Conservation (phyloP, 2,888 invertebrate genomes). For the Sisyra nigra region DNA sequence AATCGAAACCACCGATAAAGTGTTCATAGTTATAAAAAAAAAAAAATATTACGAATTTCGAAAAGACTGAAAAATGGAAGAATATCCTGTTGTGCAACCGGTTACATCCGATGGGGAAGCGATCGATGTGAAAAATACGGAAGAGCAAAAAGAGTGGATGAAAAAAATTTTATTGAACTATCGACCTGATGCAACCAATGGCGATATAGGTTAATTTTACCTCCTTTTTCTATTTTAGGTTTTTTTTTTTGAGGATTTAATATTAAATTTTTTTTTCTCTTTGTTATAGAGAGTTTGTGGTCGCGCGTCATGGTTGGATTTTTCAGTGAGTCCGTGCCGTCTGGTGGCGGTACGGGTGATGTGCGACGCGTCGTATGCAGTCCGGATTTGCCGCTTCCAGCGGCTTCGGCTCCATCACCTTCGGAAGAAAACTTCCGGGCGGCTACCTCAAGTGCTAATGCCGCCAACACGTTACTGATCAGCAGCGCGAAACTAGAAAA, state of each 20-base stretch:
- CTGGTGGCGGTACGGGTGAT: constrained; percentile 23
- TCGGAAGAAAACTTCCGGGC: constrained; percentile 10
- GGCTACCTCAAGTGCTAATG: background rate
- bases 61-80: constrained; percentile 2
- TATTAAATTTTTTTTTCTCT: constrained; percentile 20
- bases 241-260: too few relatives aligned
- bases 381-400: constrained; percentile 35
- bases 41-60: too few relatives aligned
- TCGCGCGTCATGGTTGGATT: constrained; percentile 33
- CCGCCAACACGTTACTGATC: background rate
- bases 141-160: constrained; percentile 7
- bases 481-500: background rate
- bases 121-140: constrained; percentile 5
- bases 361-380: constrained; percentile 41
- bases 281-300: constrained; percentile 30
- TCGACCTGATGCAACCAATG: constrained; percentile 5
- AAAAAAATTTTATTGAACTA: constrained; percentile 7
- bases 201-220: constrained; percentile 4
- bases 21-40: background rate
- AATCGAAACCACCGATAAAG: too few relatives aligned
- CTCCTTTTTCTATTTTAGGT: too few relatives aligned
- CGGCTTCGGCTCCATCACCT: constrained; percentile 17
- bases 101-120: background rate
- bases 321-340: constrained; percentile 27
- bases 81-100: background rate